Evolutionary conservation across 2,113 vertebrate species (phyloP).

Genomic region (Anolis sagrei): DNA sequence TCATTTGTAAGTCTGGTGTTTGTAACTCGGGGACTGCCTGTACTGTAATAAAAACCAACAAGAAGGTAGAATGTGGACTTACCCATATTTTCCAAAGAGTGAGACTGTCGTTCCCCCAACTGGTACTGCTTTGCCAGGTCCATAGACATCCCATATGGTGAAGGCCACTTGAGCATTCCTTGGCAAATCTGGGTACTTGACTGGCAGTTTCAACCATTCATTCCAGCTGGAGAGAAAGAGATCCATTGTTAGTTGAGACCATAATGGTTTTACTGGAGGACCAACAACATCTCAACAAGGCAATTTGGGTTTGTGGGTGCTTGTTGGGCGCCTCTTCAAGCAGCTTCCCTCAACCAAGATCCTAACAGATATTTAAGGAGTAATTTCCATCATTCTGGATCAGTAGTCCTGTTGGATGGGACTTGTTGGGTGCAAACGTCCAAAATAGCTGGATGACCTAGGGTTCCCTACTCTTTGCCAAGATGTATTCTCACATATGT

Average conservation of each 20-base stretch:
- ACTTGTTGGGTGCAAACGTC: neutral
- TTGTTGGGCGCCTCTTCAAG: neutral
- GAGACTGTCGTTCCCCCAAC: conserved; percentile 96
- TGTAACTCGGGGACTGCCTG: no score
- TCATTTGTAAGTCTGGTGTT: no score
- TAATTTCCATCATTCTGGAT: neutral
- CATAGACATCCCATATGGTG: conserved; percentile 97
- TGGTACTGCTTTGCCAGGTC: conserved; percentile 92
- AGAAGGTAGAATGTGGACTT: conserved; percentile 26
- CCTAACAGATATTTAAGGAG: neutral
- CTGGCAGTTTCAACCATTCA: conserved; percentile 94
- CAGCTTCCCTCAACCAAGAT: neutral
- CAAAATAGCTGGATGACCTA: neutral
- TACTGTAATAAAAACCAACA: neutral
- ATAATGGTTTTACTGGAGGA: no score
- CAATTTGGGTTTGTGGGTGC: neutral
- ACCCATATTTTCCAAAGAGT: conserved; percentile 98
- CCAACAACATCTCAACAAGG: no score
- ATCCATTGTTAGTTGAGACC: neutral
- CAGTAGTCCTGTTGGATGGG: neutral
- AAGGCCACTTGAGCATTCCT: conserved; percentile 94
- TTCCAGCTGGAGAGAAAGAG: conserved; percentile 87
- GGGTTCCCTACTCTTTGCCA: no score
- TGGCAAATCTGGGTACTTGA: conserved; percentile 96
- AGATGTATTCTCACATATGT: no score